phyloP scores from a whole-genome alignment of 1,140 invertebrate species.

The Melitaea cinxia region DNA sequence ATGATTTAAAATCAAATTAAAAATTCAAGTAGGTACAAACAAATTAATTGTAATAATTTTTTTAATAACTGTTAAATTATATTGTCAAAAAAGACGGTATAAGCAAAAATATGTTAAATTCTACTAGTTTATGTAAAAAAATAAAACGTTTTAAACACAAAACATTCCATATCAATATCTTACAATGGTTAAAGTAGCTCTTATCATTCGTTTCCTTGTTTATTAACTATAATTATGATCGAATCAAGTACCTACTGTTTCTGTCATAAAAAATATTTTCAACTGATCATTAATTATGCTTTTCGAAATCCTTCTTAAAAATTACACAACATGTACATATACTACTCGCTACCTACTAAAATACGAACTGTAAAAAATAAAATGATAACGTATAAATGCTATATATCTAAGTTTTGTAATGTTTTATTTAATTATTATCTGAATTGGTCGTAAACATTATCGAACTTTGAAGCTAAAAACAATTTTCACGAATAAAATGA shows the following conservation, averaged over 20 bases:
- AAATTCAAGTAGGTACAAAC: too few species aligned
- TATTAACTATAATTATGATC: conserved; percentile 13
- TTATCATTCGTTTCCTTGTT: conserved; percentile 25
- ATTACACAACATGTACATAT: not conserved
- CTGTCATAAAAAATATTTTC: conserved; percentile 8
- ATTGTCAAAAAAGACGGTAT: conserved; percentile 5
- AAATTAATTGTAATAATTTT: not conserved
- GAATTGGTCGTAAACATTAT: conserved; percentile 5
- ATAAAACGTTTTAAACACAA: not conserved
- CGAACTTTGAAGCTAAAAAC: not conserved
- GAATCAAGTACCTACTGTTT: conserved; percentile 16
- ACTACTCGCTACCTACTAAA: not conserved
- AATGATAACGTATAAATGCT: not conserved
- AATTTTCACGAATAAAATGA: not conserved
- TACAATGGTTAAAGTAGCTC: not conserved
- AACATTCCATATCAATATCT: not conserved
- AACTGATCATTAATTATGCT: not conserved
- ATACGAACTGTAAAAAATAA: not conserved
- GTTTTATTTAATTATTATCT: not conserved
- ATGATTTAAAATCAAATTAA: conserved; percentile 3
- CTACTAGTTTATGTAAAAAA: not conserved
- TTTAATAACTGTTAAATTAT: not conserved
- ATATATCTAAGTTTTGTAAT: not conserved
- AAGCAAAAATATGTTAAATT: too few species aligned
- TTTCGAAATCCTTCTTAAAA: not conserved